A percentile compares a stretch with the other conserved stretches of the same genome.
phyloP scores from a whole-genome alignment of 2,113 vertebrate genomes.

The Elephas maximus region DNA sequence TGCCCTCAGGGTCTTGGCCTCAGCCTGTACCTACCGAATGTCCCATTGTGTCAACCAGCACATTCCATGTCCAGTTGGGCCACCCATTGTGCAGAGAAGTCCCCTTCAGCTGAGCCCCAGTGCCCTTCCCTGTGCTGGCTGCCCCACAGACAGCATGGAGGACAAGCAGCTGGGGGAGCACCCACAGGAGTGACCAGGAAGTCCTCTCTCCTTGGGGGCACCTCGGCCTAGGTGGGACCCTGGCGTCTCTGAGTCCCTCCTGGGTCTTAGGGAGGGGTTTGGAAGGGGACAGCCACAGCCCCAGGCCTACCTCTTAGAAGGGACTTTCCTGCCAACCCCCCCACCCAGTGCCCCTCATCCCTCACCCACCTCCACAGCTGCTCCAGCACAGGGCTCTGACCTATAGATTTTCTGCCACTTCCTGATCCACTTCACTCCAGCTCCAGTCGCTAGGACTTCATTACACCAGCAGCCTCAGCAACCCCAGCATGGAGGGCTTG shows the following conservation, averaged over 20 bases:
- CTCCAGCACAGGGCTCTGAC: not conserved
- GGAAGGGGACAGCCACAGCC: not conserved
- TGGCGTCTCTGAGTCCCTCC: not conserved
- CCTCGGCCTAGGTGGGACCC: not conserved
- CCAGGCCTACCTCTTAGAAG: not conserved
- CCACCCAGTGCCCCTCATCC: not conserved
- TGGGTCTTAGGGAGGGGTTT: not conserved
- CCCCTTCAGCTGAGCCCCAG: not conserved
- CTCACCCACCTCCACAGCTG: not conserved
- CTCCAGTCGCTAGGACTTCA: constrained; percentile 51
- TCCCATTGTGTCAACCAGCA: not conserved
- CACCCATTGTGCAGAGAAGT: not conserved
- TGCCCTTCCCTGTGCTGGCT: not conserved
- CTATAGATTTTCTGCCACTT: constrained; percentile 66
- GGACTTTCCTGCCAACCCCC: not conserved
- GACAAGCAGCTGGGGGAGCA: not conserved
- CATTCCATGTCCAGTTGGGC: not conserved
- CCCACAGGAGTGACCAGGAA: not conserved
- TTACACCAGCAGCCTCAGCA: not conserved
- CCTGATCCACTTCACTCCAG: not conserved
- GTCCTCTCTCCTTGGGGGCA: not conserved
- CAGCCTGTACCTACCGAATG: not conserved
- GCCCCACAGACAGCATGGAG: not conserved
- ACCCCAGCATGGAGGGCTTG: not conserved
- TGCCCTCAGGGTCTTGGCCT: constrained; percentile 22